Evolutionary conservation across 2,113 vertebrate genomes (phyloP), one percentile per base, ranked within the genome.

Genomic region (Callospermophilus lateralis): DNA sequence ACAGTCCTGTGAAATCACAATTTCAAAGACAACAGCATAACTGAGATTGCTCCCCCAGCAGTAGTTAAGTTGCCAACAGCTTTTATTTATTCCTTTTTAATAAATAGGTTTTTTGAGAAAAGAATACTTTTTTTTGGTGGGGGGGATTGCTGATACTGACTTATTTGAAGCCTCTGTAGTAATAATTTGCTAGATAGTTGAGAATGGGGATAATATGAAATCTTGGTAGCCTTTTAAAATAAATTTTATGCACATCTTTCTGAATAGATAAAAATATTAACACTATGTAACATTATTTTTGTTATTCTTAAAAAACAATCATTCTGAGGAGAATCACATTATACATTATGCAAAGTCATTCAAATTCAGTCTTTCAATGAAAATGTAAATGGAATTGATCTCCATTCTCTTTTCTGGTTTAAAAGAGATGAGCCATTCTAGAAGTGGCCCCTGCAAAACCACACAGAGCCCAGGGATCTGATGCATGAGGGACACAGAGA

Each of bases 1-100:
- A 97, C 63, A 98, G 97, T 96, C 74, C 93, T 93, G 84, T 94
- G 93, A 95, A 98, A 93, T 97, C 92, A 97, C 95, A 96, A 28
- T 95, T 97, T 97, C 93, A 98, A 95, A 96, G 97, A 96, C 91
- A 98, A 97, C 89, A 95, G 90, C 12, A 84, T 63, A 92, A 93
- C 74, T 85, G 93, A 83, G 67, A 84, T 15, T 15, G 91, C 90
- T 89, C 89, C 91, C 95, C 94, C 94, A 76, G 98, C 94, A 97
- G 95, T 16, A 96, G 63, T 63, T 90, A 95, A 77, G 84, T 1
- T 73, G 28, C 97, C 86, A 76, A 51, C 51, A 90, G 96, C 32
- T 95, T 96, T 94, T 96, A n/a, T 89, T 96, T 48, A 19, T 88
- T 97, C 97, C 67, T 81, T 95, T 98, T 89, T 93, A 95, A 97